Conservation (phyloP, 2,113 vertebrate species). For the Tricholaema leucomelas region DNA sequence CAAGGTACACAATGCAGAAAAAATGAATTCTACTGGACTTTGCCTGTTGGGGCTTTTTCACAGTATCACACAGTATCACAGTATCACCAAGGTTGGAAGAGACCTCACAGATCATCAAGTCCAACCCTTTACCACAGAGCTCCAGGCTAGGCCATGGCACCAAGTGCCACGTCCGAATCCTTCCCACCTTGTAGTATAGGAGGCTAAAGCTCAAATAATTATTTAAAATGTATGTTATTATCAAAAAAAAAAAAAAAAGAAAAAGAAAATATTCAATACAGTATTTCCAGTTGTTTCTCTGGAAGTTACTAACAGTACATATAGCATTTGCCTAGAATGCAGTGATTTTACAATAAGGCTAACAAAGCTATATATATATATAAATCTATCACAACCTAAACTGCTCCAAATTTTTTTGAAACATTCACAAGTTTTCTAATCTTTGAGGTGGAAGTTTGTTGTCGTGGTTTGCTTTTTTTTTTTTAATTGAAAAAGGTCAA, state of each 20-base stretch:
- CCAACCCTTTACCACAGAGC: too few species aligned
- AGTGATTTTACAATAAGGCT: background rate
- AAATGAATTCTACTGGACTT: background rate
- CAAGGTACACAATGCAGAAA: background rate
- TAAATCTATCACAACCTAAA: background rate
- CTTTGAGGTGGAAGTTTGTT: background rate
- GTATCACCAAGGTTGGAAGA: too few species aligned
- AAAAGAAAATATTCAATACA: too few species aligned
- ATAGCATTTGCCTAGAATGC: fast-evolving
- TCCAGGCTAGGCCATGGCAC: too few species aligned
- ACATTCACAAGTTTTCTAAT: background rate
- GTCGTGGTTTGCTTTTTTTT: too few species aligned
- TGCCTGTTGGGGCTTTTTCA: too few species aligned
- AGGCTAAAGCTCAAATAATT: background rate
- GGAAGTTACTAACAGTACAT: background rate
- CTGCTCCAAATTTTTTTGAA: background rate
- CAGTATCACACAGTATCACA: too few species aligned
- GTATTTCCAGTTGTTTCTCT: background rate
- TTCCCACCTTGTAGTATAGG: background rate
- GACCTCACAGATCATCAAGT: too few species aligned
- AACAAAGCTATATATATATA: background rate
- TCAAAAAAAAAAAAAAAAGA: background rate
- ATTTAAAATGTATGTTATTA: background rate
- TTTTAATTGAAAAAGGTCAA: background rate
- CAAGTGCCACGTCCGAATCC: too few species aligned